Evolutionary conservation across 2,113 vertebrate genomes (phyloP).

Genomic region (Lichenostomus cassidix): DNA sequence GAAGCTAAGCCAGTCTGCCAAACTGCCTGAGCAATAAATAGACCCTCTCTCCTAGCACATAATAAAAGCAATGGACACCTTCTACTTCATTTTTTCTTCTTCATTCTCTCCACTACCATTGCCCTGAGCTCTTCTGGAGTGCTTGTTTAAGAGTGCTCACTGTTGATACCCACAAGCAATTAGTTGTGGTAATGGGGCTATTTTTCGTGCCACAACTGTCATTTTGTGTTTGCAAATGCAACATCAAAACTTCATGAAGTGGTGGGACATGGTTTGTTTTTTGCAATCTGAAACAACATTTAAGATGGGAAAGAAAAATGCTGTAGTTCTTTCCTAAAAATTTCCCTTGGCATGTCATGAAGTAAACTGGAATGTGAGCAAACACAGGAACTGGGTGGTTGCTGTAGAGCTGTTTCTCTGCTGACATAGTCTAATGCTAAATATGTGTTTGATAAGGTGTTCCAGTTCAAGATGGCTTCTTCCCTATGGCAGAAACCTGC

Average conservation of each 20-base stretch:
- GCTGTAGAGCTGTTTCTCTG: background rate
- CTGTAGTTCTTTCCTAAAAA: background rate
- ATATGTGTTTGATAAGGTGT: background rate
- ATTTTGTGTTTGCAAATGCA: background rate
- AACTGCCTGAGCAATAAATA: constrained; percentile 40
- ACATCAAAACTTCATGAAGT: background rate
- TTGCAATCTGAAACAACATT: background rate
- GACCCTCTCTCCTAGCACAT: background rate
- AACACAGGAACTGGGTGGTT: background rate
- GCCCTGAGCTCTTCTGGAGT: constrained; percentile 8
- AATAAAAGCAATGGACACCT: constrained; percentile 22
- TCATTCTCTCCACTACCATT: background rate
- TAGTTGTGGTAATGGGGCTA: background rate
- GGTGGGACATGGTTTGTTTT: background rate
- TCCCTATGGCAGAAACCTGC: background rate
- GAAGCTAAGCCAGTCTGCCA: constrained; percentile 7
- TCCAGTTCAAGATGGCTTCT: background rate
- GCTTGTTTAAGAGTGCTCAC: background rate
- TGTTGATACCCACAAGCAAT: background rate
- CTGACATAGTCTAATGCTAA: background rate
- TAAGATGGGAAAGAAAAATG: background rate
- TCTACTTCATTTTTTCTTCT: background rate
- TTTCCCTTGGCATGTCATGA: background rate
- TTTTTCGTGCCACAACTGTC: background rate
- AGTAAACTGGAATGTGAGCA: background rate